These are phyloP conservation scores for Sinocyclocheilus rhinocerous DNA, from an alignment of 2,113 vertebrate genomes.

Conservation along the genomic window DNA sequence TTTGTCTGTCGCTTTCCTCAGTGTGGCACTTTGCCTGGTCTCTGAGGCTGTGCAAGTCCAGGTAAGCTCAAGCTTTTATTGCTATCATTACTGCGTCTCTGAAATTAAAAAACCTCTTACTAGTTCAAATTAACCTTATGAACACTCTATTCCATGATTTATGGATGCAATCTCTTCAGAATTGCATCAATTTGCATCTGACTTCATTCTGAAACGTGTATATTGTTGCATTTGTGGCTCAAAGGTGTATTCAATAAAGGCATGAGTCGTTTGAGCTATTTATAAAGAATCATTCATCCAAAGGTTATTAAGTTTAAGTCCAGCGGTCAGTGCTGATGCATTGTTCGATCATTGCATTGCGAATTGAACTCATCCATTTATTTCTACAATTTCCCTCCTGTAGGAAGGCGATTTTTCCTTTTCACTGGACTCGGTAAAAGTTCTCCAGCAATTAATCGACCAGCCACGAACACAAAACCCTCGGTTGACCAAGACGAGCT, in stretches of 20 bases:
- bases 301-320: neutral
- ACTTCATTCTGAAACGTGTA: neutral
- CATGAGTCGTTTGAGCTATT: neutral
- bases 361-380: neutral
- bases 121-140: neutral
- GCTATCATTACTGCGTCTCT: neutral
- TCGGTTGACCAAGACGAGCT: neutral
- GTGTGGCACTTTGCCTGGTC: conserved; percentile 63
- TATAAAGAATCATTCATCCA: neutral
- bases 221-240: neutral
- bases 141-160: neutral
- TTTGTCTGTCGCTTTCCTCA: conserved; percentile 60
- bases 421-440: conserved; percentile 78
- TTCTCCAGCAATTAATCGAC: conserved; percentile 68
- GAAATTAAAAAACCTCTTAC: neutral
- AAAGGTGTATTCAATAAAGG: neutral
- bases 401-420: conserved; percentile 82
- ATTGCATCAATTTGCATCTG: neutral
- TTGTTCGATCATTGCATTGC: neutral
- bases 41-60: conserved; percentile 72
- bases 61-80: conserved; percentile 61
- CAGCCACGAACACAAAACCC: conserved; percentile 50
- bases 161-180: neutral
- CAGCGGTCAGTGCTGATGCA: neutral
- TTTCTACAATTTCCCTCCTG: conserved; percentile 2